Base-by-base conservation (phyloP, 2,797 vertebrate species). In the Ptychadena robeensis region DNA sequence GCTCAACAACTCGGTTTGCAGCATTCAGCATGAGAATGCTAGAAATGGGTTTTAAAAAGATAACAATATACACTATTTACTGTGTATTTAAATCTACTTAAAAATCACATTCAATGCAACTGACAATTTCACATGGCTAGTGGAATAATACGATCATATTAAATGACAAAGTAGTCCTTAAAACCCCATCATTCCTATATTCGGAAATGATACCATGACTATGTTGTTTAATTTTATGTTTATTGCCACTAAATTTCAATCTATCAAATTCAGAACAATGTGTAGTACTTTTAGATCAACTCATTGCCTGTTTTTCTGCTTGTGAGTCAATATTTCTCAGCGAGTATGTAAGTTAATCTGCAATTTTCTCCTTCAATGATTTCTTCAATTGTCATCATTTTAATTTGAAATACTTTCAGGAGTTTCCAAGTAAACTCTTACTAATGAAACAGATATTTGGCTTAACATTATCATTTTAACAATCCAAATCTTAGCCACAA, bases 301-400 rank as follows among this genome's bases (percentile, higher is more conserved):
- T 67, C 65, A 67, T 27, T 67, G 15, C 22, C 30, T 67, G 44
- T 53, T 53, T 53, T 35, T 35, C 31, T 67, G 11, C 65, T 53
- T 53, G 44, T 53, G 44, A 53, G 44, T 53, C 44, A 53, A 53
- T 53, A 53, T 53, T 53, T 22, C 65, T 67, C 32, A 25, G 65
- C 10, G 32, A 35, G 15, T 35, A 67, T 67, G 34, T 40, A 48
- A 78, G 64, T 78, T 67, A 78, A 78, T 78, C 75, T 78, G 63
- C 30, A 68, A 78, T 78, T 78, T 77, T 78, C 75, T 66, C 64
- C 75, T 78, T 78, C 63, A 78, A 28, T 67, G 75, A 78, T 68
- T 78, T 77, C 22, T 40, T 44, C 74, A 77, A 66, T 77, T 31
- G 61, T 67, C 67, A 66, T 65, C 61, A 63, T 78, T 72, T 78